Conservation (phyloP, 2,888 invertebrate species). For the Cerastis rubricosa region DNA sequence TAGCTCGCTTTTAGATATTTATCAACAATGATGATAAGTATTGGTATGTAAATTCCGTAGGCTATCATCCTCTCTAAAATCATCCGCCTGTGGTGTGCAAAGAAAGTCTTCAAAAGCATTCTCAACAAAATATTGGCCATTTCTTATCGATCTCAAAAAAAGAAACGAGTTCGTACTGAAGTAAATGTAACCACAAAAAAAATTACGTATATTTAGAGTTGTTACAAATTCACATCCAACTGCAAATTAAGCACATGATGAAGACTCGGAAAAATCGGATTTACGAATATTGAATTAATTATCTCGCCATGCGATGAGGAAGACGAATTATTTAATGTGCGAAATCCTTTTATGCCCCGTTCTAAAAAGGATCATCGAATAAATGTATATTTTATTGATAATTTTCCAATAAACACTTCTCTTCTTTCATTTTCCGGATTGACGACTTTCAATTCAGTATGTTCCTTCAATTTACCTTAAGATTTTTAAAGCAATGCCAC, state of each 20-base stretch:
- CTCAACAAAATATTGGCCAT: not conserved
- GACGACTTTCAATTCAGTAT: not conserved
- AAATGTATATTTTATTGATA: conserved; percentile 44
- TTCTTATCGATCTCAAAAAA: not conserved
- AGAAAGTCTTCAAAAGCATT: not conserved
- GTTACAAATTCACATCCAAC: conserved; percentile 54
- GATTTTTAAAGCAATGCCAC: not conserved
- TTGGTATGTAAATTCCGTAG: not conserved
- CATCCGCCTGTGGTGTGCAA: not conserved
- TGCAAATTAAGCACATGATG: conserved; percentile 48
- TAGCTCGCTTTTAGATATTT: not conserved
- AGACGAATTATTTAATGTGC: conserved; percentile 45
- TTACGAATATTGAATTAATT: conserved; percentile 56
- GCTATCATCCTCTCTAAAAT: not conserved
- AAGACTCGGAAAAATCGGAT: conserved; percentile 34
- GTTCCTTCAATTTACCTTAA: not conserved
- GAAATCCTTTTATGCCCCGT: conserved; percentile 49
- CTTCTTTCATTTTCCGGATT: conserved; percentile 18
- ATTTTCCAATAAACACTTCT: conserved; percentile 37
- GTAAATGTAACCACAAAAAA: conserved; percentile 8
- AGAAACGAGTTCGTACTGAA: not conserved
- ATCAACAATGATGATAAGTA: not conserved
- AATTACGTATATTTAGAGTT: conserved; percentile 36
- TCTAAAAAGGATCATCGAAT: conserved; percentile 52
- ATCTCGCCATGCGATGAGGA: conserved; percentile 40